Percentiles rank a stretch among this genome's conserved stretches.
These are phyloP conservation scores for Neodon shergylaensis DNA, from an alignment of 2,113 vertebrate genomes.

Conservation along the genomic window DNA sequence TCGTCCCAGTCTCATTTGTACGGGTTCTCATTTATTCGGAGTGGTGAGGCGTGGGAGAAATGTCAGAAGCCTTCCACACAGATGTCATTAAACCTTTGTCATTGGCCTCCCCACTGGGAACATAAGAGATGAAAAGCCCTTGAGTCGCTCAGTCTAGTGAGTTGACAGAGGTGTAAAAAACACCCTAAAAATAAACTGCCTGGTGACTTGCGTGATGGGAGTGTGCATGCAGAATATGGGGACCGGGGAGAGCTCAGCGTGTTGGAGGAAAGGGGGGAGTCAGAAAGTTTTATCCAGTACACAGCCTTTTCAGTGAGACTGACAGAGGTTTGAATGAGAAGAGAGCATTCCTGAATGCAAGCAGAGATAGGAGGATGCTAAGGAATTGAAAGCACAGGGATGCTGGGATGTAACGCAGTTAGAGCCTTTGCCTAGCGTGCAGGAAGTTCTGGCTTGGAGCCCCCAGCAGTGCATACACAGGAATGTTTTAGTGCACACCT, in stretches of 20 bases:
- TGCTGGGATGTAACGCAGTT: not conserved
- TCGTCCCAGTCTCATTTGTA: not conserved
- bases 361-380: not conserved
- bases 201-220: not conserved
- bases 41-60: constrained; percentile 10
- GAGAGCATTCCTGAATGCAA: not conserved
- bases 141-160: not conserved
- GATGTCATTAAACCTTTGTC: not conserved
- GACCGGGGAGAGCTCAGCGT: not conserved
- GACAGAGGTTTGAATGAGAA: not conserved
- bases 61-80: not conserved
- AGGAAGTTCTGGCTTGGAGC: not conserved
- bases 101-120: not conserved
- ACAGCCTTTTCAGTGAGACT: not conserved
- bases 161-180: not conserved
- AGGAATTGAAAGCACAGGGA: not conserved
- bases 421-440: not conserved
- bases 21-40: not conserved
- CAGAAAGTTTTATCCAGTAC: not conserved
- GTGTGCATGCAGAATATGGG: not conserved
- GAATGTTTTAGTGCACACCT: not conserved
- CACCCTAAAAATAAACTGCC: not conserved
- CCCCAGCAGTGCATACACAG: not conserved
- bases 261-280: not conserved
- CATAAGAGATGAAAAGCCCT: not conserved